Conservation (phyloP, 1,140 invertebrate genomes). For the Thaumatotibia leucotreta region DNA sequence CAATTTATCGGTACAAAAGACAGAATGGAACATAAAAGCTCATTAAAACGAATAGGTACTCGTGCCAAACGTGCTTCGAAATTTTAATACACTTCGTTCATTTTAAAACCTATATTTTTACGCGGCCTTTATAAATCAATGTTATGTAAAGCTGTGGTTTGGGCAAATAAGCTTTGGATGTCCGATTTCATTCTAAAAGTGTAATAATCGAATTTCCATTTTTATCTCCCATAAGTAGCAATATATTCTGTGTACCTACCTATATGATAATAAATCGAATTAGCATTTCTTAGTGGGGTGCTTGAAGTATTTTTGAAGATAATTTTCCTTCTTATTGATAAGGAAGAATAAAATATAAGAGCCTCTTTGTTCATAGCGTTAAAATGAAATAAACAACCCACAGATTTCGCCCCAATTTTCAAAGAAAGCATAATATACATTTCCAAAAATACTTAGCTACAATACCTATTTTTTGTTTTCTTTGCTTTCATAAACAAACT, state of each 20-base stretch:
- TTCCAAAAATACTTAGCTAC: no score
- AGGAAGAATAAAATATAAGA: no score
- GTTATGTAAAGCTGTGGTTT: neutral
- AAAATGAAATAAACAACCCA: no score
- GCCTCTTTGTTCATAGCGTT: no score
- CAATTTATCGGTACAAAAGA: neutral
- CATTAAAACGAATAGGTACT: constrained; percentile 1
- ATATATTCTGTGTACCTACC: neutral
- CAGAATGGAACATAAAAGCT: neutral
- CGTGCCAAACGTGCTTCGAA: neutral
- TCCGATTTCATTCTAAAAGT: neutral
- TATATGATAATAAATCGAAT: neutral
- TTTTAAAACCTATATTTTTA: neutral
- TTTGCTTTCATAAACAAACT: no score
- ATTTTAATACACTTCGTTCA: neutral
- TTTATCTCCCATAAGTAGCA: neutral
- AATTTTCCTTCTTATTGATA: neutral
- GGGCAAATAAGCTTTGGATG: neutral
- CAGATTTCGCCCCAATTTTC: no score
- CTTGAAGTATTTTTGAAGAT: neutral
- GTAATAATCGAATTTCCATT: neutral
- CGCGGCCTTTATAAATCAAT: neutral
- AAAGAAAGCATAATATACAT: no score
- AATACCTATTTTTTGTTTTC: no score
- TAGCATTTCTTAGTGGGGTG: neutral